Conservation (phyloP, 2,113 vertebrate species). For the Petrocephalus zakoni region DNA sequence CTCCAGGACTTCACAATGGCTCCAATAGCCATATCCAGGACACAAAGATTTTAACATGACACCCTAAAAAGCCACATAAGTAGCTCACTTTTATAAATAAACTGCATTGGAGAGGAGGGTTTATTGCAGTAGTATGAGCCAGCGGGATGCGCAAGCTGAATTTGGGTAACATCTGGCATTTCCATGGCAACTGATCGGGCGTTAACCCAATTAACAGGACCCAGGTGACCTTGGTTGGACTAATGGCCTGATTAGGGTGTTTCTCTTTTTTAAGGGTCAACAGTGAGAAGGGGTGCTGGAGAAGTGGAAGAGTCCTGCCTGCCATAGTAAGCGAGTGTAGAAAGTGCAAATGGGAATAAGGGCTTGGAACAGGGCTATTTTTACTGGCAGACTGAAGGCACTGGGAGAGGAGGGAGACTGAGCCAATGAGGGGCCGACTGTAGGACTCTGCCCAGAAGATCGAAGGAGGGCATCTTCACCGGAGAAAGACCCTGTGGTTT, state of each 20-base stretch:
- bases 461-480: background rate
- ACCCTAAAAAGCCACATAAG: conserved; percentile 1
- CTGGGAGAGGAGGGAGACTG: background rate
- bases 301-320: background rate
- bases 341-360: background rate
- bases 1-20: background rate
- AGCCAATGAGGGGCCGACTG: background rate
- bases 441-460: background rate
- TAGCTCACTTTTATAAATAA: background rate
- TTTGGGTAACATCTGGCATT: background rate
- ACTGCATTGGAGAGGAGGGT: background rate
- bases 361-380: background rate
- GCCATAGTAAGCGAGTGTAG: background rate
- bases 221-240: conserved; percentile 7
- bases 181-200: background rate
- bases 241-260: background rate
- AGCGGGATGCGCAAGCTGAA: background rate
- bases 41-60: background rate
- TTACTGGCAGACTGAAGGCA: background rate
- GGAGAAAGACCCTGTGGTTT: background rate
- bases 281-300: background rate
- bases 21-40: background rate
- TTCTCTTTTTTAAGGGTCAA: background rate
- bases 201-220: background rate
- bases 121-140: background rate